These are phyloP conservation scores for Thereva unica DNA, from an alignment of 2,888 invertebrate species.

Conservation along the genomic window DNA sequence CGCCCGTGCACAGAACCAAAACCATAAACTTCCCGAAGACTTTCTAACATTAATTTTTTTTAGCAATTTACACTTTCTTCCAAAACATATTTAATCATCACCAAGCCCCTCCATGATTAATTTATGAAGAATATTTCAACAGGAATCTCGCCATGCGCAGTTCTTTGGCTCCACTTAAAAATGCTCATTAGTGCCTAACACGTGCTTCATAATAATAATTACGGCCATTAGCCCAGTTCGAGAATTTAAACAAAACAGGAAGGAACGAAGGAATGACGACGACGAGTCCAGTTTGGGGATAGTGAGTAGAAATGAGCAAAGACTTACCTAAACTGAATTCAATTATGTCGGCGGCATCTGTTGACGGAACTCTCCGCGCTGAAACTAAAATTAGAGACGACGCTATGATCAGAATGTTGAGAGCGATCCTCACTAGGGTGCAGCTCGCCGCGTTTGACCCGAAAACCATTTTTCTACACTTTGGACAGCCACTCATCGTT, in stretches of 20 bases:
- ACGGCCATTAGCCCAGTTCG: too few species aligned
- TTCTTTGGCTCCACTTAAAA: too few species aligned
- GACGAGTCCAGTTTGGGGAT: not conserved
- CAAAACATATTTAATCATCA: too few species aligned
- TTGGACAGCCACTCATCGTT: constrained; percentile 32
- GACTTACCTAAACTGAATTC: constrained; percentile 33
- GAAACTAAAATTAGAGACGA: constrained; percentile 32
- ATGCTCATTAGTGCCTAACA: too few species aligned
- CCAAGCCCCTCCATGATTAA: too few species aligned
- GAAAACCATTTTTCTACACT: constrained; percentile 30
- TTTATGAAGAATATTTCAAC: too few species aligned
- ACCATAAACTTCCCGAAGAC: too few species aligned
- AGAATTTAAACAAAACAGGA: not conserved
- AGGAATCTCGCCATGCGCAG: too few species aligned
- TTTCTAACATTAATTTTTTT: too few species aligned
- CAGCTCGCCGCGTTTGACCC: constrained; percentile 21
- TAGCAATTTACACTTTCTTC: too few species aligned
- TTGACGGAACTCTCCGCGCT: constrained; percentile 17
- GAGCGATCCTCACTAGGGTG: constrained; percentile 7
- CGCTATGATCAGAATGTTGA: constrained; percentile 23
- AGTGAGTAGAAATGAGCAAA: constrained; percentile 11
- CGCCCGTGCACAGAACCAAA: too few species aligned
- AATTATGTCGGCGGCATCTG: constrained; percentile 27
- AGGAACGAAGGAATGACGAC: constrained; percentile 1
- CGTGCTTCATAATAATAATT: too few species aligned